phyloP scores from a whole-genome alignment of 2,113 vertebrate genomes.

The Maccullochella peelii region DNA sequence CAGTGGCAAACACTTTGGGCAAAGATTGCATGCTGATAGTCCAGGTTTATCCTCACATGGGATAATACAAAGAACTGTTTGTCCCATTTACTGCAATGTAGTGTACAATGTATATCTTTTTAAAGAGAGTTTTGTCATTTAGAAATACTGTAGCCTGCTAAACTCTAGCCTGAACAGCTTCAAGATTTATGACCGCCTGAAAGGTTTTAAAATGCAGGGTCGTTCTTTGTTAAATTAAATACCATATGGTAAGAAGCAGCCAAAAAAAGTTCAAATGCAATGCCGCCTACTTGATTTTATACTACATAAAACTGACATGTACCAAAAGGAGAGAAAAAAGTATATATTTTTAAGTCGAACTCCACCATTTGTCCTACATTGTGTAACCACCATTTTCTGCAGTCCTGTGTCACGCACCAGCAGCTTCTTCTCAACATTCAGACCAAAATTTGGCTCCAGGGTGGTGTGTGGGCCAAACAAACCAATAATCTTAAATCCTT shows the following conservation, averaged over 20 bases:
- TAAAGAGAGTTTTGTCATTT: neutral
- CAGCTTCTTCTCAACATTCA: slow-evolving; percentile 16
- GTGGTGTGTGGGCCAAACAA: slow-evolving; percentile 16
- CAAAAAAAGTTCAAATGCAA: neutral
- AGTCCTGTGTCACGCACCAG: slow-evolving; percentile 22
- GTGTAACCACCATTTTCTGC: slow-evolving; percentile 25
- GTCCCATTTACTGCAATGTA: neutral
- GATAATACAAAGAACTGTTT: neutral
- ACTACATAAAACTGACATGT: neutral
- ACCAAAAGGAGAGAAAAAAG: neutral
- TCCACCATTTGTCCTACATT: neutral
- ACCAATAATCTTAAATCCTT: slow-evolving; percentile 5
- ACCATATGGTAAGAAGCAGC: slow-evolving; percentile 13
- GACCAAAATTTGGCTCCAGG: slow-evolving; percentile 15
- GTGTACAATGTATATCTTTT: neutral
- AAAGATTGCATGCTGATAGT: slow-evolving; percentile 32
- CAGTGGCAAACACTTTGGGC: slow-evolving; percentile 15
- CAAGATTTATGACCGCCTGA: neutral
- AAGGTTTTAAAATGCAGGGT: slow-evolving; percentile 6
- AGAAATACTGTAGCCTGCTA: neutral
- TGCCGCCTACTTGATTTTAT: neutral
- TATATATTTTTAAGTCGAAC: neutral
- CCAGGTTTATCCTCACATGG: neutral
- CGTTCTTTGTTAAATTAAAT: neutral
- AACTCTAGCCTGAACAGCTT: neutral